phyloP scores from a whole-genome alignment of 2,113 vertebrate species.

The Leuciscus idus region DNA sequence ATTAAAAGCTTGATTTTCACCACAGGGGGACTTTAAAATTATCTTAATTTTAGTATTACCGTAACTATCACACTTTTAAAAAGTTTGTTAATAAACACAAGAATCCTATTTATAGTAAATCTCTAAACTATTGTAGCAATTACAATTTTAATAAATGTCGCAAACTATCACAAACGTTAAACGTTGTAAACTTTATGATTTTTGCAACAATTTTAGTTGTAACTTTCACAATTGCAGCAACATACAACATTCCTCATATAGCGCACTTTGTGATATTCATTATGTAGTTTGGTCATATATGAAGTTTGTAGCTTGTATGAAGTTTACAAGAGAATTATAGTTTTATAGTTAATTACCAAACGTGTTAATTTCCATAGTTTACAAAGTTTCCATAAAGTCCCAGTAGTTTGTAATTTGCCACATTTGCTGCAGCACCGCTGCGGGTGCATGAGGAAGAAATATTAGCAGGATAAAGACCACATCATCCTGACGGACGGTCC shows the following conservation, averaged over 20 bases:
- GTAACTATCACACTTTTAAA: not conserved
- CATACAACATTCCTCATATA: not conserved
- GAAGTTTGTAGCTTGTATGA: not conserved
- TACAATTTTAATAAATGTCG: not conserved
- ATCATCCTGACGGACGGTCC: not conserved
- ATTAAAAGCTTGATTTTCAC: too few relatives aligned
- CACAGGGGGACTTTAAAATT: too few relatives aligned
- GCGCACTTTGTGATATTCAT: not conserved
- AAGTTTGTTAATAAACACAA: not conserved
- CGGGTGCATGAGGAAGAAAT: slow-evolving; percentile 3
- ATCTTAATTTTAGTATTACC: not conserved
- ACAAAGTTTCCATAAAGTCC: not conserved
- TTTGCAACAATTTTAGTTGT: not conserved
- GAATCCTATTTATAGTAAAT: not conserved
- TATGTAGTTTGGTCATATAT: not conserved
- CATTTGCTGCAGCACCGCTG: not conserved
- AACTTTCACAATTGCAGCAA: not conserved
- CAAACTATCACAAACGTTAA: not conserved
- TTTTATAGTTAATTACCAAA: not conserved
- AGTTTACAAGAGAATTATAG: not conserved
- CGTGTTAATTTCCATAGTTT: not conserved
- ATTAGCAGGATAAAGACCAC: not conserved
- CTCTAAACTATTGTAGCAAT: not conserved
- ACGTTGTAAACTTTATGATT: not conserved
- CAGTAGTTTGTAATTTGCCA: not conserved